phyloP scores from a whole-genome alignment of 2,797 vertebrate species.

The Neopelma chrysocephalum region DNA sequence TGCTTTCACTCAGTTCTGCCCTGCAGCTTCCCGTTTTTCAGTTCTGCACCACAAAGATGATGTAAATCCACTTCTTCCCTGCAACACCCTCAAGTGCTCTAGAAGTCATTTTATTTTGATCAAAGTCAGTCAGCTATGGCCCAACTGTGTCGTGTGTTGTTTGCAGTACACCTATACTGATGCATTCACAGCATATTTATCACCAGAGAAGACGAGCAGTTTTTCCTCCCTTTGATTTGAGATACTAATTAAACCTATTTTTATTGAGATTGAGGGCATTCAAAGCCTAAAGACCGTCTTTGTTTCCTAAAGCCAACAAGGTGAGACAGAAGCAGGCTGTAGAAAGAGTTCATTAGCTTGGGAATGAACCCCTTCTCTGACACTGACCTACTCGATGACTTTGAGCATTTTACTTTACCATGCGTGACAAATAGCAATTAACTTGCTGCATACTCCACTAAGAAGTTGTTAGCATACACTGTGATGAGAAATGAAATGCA shows the following conservation, averaged over 20 bases:
- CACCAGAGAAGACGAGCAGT: neutral
- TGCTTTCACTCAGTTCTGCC: neutral
- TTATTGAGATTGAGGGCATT: slow-evolving; percentile 6
- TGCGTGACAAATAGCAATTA: slow-evolving; percentile 61
- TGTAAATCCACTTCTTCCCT: slow-evolving; percentile 11
- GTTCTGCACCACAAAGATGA: neutral
- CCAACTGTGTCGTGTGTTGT: neutral
- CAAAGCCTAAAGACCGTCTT: slow-evolving; percentile 5
- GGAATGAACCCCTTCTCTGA: slow-evolving; percentile 22
- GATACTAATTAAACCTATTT: slow-evolving; percentile 49
- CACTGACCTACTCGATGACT: slow-evolving; percentile 53
- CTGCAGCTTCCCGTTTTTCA: neutral
- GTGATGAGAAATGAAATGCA: slow-evolving; percentile 43
- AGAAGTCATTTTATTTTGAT: slow-evolving; percentile 28
- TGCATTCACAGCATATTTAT: slow-evolving; percentile 8
- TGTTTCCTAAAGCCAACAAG: slow-evolving; percentile 7
- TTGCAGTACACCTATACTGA: neutral
- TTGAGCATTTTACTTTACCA: slow-evolving; percentile 52
- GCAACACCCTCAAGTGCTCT: slow-evolving; percentile 6
- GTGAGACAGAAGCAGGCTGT: slow-evolving; percentile 26
- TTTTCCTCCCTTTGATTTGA: slow-evolving; percentile 37
- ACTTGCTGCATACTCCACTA: slow-evolving; percentile 16
- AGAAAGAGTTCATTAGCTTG: slow-evolving; percentile 37
- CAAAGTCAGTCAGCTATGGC: slow-evolving; percentile 25
- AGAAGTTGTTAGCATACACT: slow-evolving; percentile 50